Conservation (phyloP, 2,113 vertebrate species). For the Acanthisitta chloris region DNA sequence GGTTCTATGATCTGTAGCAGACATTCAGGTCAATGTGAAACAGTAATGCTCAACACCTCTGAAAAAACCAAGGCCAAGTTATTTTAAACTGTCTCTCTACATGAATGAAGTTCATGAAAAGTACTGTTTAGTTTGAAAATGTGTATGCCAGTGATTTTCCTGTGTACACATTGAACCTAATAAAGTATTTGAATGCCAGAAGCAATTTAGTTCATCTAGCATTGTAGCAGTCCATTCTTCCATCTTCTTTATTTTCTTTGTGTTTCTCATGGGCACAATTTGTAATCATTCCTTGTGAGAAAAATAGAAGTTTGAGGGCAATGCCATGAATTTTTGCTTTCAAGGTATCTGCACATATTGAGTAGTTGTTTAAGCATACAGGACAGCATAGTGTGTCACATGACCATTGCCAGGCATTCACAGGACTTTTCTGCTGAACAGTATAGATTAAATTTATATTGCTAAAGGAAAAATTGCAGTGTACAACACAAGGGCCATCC, state of each 20-base stretch:
- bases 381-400: not conserved
- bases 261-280: not conserved
- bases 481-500: not conserved
- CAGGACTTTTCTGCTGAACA: not conserved
- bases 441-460: not conserved
- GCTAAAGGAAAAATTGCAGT: not conserved
- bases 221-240: not conserved
- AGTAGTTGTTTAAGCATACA: not conserved
- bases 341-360: not conserved
- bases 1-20: too few relatives aligned
- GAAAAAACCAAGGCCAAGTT: not conserved
- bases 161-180: not conserved
- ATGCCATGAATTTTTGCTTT: not conserved
- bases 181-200: not conserved
- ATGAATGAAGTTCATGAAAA: not conserved
- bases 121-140: not conserved
- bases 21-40: not conserved
- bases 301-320: not conserved
- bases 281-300: not conserved
- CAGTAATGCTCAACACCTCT: not conserved
- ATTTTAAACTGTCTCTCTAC: not conserved
- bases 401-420: not conserved
- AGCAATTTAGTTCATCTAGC: not conserved
- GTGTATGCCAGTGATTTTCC: not conserved
- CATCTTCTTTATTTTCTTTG: not conserved